These are phyloP conservation scores for Tichodroma muraria DNA, from an alignment of 2,113 vertebrate genomes.

Conservation along the genomic window DNA sequence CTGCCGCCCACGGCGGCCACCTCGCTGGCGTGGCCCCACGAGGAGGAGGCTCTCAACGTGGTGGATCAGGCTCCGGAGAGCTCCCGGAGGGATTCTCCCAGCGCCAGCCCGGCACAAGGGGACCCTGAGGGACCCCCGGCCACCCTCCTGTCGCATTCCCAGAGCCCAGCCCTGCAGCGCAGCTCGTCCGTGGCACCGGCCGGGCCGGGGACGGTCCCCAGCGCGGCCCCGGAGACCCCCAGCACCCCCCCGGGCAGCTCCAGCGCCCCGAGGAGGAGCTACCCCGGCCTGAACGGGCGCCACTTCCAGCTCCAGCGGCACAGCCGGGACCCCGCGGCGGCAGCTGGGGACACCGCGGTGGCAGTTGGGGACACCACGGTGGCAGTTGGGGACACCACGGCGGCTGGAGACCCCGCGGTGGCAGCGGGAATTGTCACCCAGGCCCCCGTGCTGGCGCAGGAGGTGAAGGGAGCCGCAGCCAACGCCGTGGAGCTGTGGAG, in stretches of 20 bases:
- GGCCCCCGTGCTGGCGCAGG: not conserved
- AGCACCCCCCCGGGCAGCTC: not conserved
- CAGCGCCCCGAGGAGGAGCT: not conserved
- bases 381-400: not conserved
- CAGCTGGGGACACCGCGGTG: not conserved
- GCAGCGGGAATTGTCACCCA: not conserved
- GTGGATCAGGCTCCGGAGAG: not conserved
- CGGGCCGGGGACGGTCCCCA: not conserved
- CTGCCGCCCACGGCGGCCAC: not conserved
- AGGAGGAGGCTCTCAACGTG: not conserved
- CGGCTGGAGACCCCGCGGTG: not conserved
- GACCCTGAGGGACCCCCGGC: rapidly evolving
- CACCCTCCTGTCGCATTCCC: rapidly evolving
- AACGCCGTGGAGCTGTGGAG: not conserved
- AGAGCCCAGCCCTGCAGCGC: rapidly evolving
- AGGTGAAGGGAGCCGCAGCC: not conserved
- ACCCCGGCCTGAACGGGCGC: constrained; percentile 61
- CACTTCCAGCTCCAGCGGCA: constrained; percentile 60
- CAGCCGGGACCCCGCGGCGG: not conserved
- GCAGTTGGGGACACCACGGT: not conserved
- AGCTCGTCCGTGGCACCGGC: rapidly evolving
- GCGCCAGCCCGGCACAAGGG: not conserved
- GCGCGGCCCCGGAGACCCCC: not conserved
- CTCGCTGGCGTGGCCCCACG: rapidly evolving
- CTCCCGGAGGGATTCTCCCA: not conserved